These are phyloP conservation scores for Bombus ignitus DNA, from an alignment of 1,140 invertebrate genomes.

Conservation along the genomic window DNA sequence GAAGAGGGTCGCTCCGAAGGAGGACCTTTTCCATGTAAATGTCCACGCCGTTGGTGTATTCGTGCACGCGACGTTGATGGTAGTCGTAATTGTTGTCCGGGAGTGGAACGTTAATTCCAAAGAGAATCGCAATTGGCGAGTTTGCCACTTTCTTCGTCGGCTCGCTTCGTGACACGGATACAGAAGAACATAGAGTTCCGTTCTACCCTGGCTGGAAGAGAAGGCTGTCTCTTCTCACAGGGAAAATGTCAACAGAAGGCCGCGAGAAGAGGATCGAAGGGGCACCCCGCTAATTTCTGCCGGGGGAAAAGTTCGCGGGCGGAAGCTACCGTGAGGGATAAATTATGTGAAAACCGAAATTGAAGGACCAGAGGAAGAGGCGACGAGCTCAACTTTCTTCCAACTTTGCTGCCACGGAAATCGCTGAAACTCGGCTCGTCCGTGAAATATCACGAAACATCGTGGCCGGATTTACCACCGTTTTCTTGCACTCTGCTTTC, in stretches of 20 bases:
- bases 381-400: slow-evolving; percentile 7
- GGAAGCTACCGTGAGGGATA: slow-evolving; percentile 38
- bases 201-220: no score
- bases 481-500: neutral
- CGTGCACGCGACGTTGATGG: neutral
- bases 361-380: slow-evolving; percentile 26
- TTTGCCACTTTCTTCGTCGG: slow-evolving; percentile 52
- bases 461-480: neutral
- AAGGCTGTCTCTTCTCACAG: slow-evolving; percentile 4
- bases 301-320: slow-evolving; percentile 26
- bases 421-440: slow-evolving; percentile 1
- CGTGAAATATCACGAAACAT: slow-evolving; percentile 19
- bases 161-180: slow-evolving; percentile 48
- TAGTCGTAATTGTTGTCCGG: slow-evolving; percentile 45
- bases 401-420: slow-evolving; percentile 34
- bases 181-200: slow-evolving; percentile 8
- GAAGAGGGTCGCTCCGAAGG: no score
- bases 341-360: slow-evolving; percentile 63
- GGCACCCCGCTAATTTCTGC: slow-evolving; percentile 54
- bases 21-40: neutral
- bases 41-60: neutral
- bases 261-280: slow-evolving; percentile 13
- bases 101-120: slow-evolving; percentile 56
- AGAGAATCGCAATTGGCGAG: slow-evolving; percentile 47
- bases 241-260: slow-evolving; percentile 43